Conservation (phyloP, 1,140 invertebrate genomes). For the Paramacrobiotus metropolitanus region DNA sequence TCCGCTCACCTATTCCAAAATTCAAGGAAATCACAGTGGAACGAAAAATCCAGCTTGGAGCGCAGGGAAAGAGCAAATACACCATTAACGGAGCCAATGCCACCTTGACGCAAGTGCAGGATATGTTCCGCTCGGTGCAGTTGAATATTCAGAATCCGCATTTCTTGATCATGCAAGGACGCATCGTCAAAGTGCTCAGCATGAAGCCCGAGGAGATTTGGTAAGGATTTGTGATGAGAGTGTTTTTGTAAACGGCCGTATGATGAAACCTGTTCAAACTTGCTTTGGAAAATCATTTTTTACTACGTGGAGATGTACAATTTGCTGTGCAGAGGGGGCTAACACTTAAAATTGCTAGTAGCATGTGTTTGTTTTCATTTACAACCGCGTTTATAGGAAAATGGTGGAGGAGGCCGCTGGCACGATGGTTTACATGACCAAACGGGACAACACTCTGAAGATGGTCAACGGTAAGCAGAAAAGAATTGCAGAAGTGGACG, state of each 20-base stretch:
- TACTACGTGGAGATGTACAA: too few relatives aligned
- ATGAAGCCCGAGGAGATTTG: conserved; percentile 55
- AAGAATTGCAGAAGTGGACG: conserved; percentile 61
- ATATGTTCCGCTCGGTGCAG: conserved; percentile 86
- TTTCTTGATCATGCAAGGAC: conserved; percentile 98
- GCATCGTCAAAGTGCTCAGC: conserved; percentile 95
- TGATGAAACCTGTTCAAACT: too few relatives aligned
- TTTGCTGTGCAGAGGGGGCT: too few relatives aligned
- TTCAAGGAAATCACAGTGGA: conserved; percentile 78
- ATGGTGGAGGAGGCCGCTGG: conserved; percentile 99
- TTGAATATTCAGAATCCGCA: conserved; percentile 98
- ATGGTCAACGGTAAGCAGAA: conserved; percentile 82
- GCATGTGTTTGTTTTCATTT: not conserved
- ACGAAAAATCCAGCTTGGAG: conserved; percentile 60
- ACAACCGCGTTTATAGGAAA: not conserved
- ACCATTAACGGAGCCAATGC: conserved; percentile 79
- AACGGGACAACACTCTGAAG: conserved; percentile 61
- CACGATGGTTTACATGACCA: conserved; percentile 87
- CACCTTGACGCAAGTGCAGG: conserved; percentile 63
- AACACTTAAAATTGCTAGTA: too few relatives aligned
- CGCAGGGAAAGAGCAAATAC: conserved; percentile 44
- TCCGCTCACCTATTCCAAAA: conserved; percentile 75
- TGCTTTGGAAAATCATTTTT: too few relatives aligned
- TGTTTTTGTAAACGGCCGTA: too few relatives aligned
- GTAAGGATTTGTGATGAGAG: too few relatives aligned